Evolutionary conservation across 2,888 invertebrate species (phyloP).

Genomic region (Amblyteles armatorius): DNA sequence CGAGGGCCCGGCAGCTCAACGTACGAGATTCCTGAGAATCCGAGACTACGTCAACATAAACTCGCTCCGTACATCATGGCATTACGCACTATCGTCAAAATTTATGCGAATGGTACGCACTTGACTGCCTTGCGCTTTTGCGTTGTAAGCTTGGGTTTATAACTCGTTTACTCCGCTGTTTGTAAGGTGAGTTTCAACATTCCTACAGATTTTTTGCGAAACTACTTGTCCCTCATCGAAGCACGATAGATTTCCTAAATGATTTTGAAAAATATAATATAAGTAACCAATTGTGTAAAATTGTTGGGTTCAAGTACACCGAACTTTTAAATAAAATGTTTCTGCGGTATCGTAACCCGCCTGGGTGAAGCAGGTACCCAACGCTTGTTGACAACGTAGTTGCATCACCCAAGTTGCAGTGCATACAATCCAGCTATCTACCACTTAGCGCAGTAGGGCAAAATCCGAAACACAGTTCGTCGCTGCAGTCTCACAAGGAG

Average conservation of each 20-base stretch:
- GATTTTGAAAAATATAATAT: not conserved
- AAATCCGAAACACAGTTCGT: conserved; percentile 1
- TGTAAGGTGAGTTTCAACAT: not conserved
- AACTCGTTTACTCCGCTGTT: not conserved
- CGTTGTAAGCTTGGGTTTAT: not conserved
- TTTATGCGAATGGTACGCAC: conserved; percentile 11
- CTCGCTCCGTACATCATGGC: conserved; percentile 38
- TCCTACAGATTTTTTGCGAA: not conserved
- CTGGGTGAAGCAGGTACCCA: not conserved
- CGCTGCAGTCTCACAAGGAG: not conserved
- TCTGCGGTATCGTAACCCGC: not conserved
- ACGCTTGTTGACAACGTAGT: not conserved
- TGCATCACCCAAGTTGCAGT: not conserved
- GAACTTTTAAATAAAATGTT: not conserved
- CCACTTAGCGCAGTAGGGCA: not conserved
- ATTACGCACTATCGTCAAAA: conserved; percentile 49
- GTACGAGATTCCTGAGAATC: conserved; percentile 1
- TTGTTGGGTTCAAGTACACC: too few relatives aligned
- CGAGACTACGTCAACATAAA: conserved; percentile 24
- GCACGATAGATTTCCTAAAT: not conserved
- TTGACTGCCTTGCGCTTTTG: not conserved
- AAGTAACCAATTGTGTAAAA: too few relatives aligned
- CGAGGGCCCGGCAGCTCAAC: not conserved
- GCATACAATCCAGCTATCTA: not conserved
- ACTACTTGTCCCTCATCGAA: not conserved